Percentiles rank a stretch among this genome's conserved stretches.
Conservation (phyloP, 2,888 invertebrate genomes). For the Habrosyne pyritoides region DNA sequence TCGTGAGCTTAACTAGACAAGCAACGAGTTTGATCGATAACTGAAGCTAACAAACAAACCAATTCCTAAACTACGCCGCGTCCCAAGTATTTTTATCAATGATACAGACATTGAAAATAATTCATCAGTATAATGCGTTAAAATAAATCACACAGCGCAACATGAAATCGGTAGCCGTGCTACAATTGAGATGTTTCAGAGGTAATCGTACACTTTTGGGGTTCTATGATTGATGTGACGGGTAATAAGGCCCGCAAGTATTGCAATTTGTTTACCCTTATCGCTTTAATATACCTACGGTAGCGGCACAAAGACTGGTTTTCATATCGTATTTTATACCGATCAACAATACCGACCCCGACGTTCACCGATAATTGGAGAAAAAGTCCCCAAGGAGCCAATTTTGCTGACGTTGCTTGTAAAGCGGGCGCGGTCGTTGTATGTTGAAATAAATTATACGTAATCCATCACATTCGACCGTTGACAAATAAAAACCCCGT, state of each 20-base stretch:
- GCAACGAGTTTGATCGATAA: too few relatives aligned
- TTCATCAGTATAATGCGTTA: conserved; percentile 6
- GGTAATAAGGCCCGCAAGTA: conserved; percentile 79
- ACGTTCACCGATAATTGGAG: conserved; percentile 72
- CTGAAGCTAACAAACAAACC: too few relatives aligned
- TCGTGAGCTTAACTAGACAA: too few relatives aligned
- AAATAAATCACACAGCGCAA: conserved; percentile 13
- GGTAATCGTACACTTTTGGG: conserved; percentile 69
- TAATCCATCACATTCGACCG: conserved; percentile 61
- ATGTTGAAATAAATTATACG: conserved; percentile 63
- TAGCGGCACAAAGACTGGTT: conserved; percentile 58
- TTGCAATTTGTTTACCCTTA: conserved; percentile 83
- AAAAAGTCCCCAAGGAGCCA: conserved; percentile 76
- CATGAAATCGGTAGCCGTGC: conserved; percentile 10
- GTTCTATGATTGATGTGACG: conserved; percentile 81
- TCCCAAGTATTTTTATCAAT: background rate
- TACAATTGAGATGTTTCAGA: conserved; percentile 48
- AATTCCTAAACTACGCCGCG: too few relatives aligned
- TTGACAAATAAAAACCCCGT: conserved; percentile 45
- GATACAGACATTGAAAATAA: background rate
- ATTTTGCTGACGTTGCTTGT: conserved; percentile 65
- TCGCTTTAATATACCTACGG: conserved; percentile 70
- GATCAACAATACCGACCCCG: conserved; percentile 71
- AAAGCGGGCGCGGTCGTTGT: conserved; percentile 42
- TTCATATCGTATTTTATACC: conserved; percentile 73